Conservation (phyloP, 2,888 invertebrate genomes). For the Limnephilus lunatus region DNA sequence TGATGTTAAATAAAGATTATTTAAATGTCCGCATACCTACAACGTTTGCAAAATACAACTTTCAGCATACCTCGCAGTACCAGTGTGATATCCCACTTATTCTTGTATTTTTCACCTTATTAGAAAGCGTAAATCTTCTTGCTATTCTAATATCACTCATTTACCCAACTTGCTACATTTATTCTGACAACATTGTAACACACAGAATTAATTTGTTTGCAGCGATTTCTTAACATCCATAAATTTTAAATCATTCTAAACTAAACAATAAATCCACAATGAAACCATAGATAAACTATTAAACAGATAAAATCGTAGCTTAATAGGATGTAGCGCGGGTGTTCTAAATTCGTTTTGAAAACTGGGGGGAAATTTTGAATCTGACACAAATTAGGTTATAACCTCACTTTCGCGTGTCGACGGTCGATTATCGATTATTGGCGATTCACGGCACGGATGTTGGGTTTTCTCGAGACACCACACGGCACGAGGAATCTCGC, state of each 20-base stretch:
- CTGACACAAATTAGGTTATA: slow-evolving; percentile 47
- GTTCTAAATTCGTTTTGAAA: background rate
- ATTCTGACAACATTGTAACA: background rate
- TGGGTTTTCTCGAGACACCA: slow-evolving; percentile 67
- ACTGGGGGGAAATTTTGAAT: background rate
- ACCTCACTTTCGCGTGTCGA: slow-evolving; percentile 56
- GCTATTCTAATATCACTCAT: background rate
- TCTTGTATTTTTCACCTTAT: slow-evolving; percentile 2
- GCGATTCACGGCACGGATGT: slow-evolving; percentile 69
- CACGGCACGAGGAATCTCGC: slow-evolving; percentile 44
- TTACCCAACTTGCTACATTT: background rate
- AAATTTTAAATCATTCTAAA: background rate
- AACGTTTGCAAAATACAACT: background rate
- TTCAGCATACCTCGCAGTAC: background rate
- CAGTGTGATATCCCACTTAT: background rate
- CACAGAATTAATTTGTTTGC: background rate
- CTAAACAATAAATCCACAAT: background rate
- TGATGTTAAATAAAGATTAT: background rate
- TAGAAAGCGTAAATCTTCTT: background rate
- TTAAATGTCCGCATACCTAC: background rate
- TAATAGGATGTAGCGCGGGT: background rate
- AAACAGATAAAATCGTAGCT: background rate
- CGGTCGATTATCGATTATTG: slow-evolving; percentile 8
- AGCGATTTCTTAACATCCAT: background rate
- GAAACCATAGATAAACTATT: background rate